Conservation (phyloP, 2,113 vertebrate genomes). For the Cettia cetti region DNA sequence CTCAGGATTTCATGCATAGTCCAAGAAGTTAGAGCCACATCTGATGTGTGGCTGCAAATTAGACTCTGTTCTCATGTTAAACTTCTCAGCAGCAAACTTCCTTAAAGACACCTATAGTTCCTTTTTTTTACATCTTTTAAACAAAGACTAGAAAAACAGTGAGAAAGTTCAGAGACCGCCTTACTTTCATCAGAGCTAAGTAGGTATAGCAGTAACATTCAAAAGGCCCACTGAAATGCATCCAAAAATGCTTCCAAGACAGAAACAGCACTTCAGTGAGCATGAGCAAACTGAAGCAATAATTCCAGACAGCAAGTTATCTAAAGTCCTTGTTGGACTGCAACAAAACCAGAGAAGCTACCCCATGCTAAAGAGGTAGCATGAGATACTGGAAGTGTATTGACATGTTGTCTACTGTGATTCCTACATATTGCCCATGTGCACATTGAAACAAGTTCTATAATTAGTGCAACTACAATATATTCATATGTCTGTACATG, state of each 20-base stretch:
- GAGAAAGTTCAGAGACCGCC: background rate
- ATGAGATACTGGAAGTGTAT: rapidly evolving
- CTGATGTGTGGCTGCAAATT: background rate
- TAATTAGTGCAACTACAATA: background rate
- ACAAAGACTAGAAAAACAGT: background rate
- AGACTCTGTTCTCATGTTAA: background rate
- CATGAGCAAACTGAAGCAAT: background rate
- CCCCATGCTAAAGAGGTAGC: background rate
- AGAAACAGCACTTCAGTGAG: background rate
- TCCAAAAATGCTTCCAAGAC: background rate
- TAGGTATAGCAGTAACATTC: background rate
- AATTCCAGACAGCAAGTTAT: background rate
- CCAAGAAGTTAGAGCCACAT: background rate
- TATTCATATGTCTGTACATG: background rate
- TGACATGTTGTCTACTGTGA: background rate
- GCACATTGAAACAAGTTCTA: background rate
- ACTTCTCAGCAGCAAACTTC: background rate
- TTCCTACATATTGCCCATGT: background rate
- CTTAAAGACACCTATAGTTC: background rate
- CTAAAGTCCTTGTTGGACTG: background rate
- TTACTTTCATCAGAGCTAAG: background rate
- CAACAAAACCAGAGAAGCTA: background rate
- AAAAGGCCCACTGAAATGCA: background rate
- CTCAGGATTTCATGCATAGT: background rate
- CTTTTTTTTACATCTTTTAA: background rate